Evolutionary conservation across 2,888 invertebrate species (phyloP), one percentile per base, ranked within the genome.

Genomic region (Tenodera sinensis): DNA sequence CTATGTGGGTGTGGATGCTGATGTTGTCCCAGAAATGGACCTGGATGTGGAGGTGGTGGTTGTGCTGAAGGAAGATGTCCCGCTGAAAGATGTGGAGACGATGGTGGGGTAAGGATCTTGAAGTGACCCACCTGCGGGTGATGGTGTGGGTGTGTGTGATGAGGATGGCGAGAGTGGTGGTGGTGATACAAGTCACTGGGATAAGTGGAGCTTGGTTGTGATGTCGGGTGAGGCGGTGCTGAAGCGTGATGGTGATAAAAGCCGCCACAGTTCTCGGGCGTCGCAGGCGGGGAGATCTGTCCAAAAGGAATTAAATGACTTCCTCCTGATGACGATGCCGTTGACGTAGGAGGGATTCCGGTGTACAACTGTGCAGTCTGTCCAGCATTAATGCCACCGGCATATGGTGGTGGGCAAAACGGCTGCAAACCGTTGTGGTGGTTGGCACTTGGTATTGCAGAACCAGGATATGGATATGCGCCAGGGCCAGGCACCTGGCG

Each of bases 101-200:
- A 93, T 25, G 94, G 94, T 4, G 94, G 94, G 6, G 94, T 93
- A 88, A 94, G 93, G 91, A 94, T 92, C 91, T 92, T 91, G 90
- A 92, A 91, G 88, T 92, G 91, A 14, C 90, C 28, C 12, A 89
- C 89, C 71, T 90, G 91, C 9, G 90, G 87, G 42, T 88, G 90
- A 82, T 89, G 90, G 47, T 89, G 89, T 30, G 83, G 89, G 83
- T 88, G 90, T 1, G 54, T 71, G 54, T 90, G 91, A 15, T 90
- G 87, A 42, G 87, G 90, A 82, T 89, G 90, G 47, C 87, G 89
- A 47, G 83, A 87, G 71, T 88, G 90, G 0, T 89, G 90, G 34
- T 88, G 86, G n/a, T 90, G 91, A 88, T 91, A 90, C 2, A 90
- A 83, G 30, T 91, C 91, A 4, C 88, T 85, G 88, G 54, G 54